Evolutionary conservation across 2,113 vertebrate species (phyloP).

Genomic region (Thymallus thymallus): DNA sequence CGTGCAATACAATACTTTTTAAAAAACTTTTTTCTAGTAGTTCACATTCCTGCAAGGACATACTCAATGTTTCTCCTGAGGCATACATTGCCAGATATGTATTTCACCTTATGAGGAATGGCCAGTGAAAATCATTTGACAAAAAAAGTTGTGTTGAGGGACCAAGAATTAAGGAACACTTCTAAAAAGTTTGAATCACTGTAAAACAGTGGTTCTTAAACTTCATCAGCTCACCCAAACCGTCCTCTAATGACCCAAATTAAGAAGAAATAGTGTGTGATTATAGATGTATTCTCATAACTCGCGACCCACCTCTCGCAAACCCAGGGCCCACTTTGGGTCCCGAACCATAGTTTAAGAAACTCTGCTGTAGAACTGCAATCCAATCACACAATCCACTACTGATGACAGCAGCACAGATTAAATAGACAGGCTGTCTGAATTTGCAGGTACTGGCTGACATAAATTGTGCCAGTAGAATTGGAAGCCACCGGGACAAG

Average conservation of each 20-base stretch:
- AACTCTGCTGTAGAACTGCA: background rate
- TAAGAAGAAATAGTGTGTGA: too few relatives aligned
- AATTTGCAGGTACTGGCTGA: slow-evolving; percentile 38
- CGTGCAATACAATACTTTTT: background rate
- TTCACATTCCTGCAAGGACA: background rate
- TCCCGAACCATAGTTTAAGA: too few relatives aligned
- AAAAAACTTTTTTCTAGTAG: too few relatives aligned
- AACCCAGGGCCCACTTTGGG: too few relatives aligned
- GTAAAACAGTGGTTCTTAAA: background rate
- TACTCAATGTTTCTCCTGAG: background rate
- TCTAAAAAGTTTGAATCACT: slow-evolving; percentile 28
- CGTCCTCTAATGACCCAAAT: too few relatives aligned
- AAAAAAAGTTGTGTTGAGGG: background rate
- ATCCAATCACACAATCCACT: slow-evolving; percentile 34
- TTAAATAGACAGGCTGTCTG: slow-evolving; percentile 42
- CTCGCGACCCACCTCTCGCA: too few relatives aligned
- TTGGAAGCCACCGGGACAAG: background rate
- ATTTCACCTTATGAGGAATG: background rate
- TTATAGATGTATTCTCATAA: too few relatives aligned
- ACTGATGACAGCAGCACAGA: slow-evolving; percentile 38
- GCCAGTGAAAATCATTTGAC: background rate
- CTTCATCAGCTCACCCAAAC: too few relatives aligned
- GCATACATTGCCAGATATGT: background rate
- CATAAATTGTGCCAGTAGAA: slow-evolving; percentile 22
- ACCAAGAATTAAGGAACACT: background rate